Conservation (phyloP, 2,797 vertebrate species). For the Eulemur albifrons region DNA sequence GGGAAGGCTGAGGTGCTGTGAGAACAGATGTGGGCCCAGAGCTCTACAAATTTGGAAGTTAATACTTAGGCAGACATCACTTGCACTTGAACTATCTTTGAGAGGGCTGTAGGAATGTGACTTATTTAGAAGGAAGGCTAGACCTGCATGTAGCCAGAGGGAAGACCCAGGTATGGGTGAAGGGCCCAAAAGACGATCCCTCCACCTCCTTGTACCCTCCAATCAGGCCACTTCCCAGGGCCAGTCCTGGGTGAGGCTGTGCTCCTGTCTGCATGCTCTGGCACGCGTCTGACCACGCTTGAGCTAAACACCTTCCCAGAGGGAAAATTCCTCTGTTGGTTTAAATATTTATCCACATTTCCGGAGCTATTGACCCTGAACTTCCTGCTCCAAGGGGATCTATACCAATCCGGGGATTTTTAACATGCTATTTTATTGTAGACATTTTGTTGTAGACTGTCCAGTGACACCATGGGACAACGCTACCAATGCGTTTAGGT, state of each 20-base stretch:
- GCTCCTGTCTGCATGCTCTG: no score
- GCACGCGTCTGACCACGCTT: background rate
- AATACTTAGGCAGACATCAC: background rate
- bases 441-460: background rate
- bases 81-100: background rate
- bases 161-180: background rate
- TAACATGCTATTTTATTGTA: background rate
- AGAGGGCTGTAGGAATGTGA: background rate
- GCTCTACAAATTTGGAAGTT: background rate
- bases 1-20: background rate
- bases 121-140: background rate
- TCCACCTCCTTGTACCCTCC: background rate
- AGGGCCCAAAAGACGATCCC: background rate
- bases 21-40: background rate
- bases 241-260: background rate
- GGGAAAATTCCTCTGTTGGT: conserved; percentile 48
- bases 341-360: conserved; percentile 60
- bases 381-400: background rate
- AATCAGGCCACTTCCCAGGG: background rate
- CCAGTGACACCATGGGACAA: background rate
- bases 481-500: background rate
- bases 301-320: conserved; percentile 12
- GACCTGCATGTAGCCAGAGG: background rate
- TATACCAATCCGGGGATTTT: background rate
- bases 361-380: conserved; percentile 56